Evolutionary conservation across 1,140 invertebrate genomes (phyloP), one percentile per base, ranked within the genome.

Genomic region (Neodiprion pinetum): DNA sequence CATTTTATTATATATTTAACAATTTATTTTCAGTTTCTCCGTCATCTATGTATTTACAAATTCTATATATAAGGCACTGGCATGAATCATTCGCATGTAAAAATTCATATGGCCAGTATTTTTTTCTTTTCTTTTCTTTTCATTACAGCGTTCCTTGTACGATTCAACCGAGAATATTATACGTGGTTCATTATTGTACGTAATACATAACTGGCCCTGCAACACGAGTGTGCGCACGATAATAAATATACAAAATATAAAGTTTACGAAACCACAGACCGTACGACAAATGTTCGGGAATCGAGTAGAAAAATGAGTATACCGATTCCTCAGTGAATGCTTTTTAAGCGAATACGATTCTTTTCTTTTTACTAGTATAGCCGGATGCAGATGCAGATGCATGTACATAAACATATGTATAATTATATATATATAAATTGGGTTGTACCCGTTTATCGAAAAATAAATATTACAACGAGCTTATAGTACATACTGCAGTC

Each of bases 1-100:
- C 80, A 75, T 83, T 77, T 76, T 81, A 75, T 74, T 79, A 83
- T 86, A 84, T 86, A 86, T 85, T 86, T 82, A 85, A 86, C 82
- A 77, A 85, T 74, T 80, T 81, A 79, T 75, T 73, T 72, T 85
- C 82, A 77, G 84, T 74, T 80, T 81, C 79, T 75, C 72, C 71
- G 76, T 76, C 79, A 72, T 78, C 74, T 74, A 73, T 76, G 73
- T 82, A 81, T 84, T 73, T 85, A 83, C 82, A 84, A 79, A 17
- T 40, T 3, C 5, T 40, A 40, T 40, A 40, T 40, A 40, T 40
- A 79, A 82, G 77, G 78, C 79, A 84, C 80, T 81, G 80, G 74
- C 78, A 79, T 76, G 72, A 72, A 61, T 61, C 53, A 40, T 40
- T 40, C 28, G 28, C 28, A 2, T 5, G 53, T 17, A 61, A 14